These are phyloP conservation scores for Phalera bucephala DNA, from an alignment of 2,888 invertebrate species.

Conservation along the genomic window DNA sequence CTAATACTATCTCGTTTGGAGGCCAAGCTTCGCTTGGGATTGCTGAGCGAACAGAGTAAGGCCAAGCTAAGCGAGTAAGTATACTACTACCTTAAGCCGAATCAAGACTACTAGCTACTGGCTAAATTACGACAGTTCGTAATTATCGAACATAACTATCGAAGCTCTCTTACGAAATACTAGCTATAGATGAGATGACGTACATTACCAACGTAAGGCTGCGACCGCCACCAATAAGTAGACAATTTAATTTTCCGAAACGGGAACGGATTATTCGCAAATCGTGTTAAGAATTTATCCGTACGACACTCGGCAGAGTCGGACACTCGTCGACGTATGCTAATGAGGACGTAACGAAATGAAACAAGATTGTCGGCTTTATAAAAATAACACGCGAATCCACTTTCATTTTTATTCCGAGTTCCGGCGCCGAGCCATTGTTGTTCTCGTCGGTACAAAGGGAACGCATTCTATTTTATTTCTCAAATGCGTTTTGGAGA, in stretches of 20 bases:
- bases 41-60: no score
- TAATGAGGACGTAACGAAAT: constrained; percentile 60
- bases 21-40: no score
- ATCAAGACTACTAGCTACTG: no score
- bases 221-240: constrained; percentile 12
- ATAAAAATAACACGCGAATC: constrained; percentile 77
- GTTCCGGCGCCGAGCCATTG: constrained; percentile 68
- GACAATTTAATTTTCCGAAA: constrained; percentile 32
- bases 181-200: background rate
- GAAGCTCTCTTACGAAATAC: no score
- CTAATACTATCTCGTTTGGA: no score
- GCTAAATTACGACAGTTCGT: no score
- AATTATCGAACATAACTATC: no score
- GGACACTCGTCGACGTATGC: constrained; percentile 41
- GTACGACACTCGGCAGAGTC: constrained; percentile 31
- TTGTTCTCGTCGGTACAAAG: constrained; percentile 56
- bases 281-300: constrained; percentile 43
- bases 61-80: no score
- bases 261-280: constrained; percentile 31
- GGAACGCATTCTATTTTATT: constrained; percentile 58
- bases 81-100: no score
- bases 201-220: constrained; percentile 10
- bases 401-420: constrained; percentile 79
- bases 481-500: constrained; percentile 49
- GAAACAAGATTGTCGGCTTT: constrained; percentile 74